Conservation (phyloP, 2,888 invertebrate genomes). For the Serripes groenlandicus region DNA sequence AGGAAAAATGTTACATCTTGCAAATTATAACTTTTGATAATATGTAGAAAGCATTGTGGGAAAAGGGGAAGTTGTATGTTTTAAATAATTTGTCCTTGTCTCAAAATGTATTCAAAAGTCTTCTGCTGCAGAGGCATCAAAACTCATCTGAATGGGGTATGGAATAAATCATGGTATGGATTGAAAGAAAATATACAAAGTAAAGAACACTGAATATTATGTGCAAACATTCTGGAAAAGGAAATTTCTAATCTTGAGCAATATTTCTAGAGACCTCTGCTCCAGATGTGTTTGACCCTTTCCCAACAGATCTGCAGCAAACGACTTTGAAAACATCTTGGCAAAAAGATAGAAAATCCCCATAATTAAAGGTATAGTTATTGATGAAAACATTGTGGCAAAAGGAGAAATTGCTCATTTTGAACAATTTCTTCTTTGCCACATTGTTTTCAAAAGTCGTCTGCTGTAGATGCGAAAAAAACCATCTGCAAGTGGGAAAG, state of each 20-base stretch:
- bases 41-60: background rate
- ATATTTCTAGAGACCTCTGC: background rate
- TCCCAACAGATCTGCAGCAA: background rate
- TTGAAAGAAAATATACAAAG: background rate
- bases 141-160: background rate
- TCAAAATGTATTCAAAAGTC: background rate
- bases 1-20: too few relatives aligned
- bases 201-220: background rate
- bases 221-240: background rate
- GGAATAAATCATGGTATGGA: background rate
- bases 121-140: background rate
- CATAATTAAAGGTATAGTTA: background rate
- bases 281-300: background rate
- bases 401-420: background rate
- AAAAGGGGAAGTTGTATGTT: background rate
- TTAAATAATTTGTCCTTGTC: background rate
- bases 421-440: background rate
- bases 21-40: too few relatives aligned
- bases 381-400: background rate
- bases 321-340: background rate
- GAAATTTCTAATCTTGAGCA: background rate
- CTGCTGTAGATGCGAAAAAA: background rate
- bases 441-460: too few relatives aligned
- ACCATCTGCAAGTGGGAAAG: background rate
- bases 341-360: background rate